Evolutionary conservation across 35 echinoderm and acorn worm species (phyloP).

Genomic region (Diadema setosum): DNA sequence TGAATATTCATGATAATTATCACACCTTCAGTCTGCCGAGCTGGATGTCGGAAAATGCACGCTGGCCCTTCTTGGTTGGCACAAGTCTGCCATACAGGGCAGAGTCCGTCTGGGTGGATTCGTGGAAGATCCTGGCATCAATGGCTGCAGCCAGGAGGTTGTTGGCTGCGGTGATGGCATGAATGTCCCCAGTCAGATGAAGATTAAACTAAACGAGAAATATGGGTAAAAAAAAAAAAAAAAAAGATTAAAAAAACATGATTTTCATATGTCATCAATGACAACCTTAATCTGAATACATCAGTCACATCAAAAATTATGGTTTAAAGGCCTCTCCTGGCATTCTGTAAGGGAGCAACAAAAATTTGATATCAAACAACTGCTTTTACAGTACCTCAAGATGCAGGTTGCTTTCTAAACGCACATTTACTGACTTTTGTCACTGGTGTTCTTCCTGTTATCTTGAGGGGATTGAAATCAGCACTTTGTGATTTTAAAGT

Average conservation of each 20-base stretch:
- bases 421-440: no score
- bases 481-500: no score
- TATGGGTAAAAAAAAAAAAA: background rate
- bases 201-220: slow-evolving; percentile 96
- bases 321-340: no score
- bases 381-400: no score
- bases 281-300: no score
- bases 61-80: slow-evolving; percentile 78
- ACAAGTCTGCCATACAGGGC: slow-evolving; percentile 85
- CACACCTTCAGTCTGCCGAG: slow-evolving; percentile 71
- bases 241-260: background rate
- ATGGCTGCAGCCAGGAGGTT: slow-evolving; percentile 97
- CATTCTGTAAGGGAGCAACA: no score
- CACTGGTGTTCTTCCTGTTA: no score
- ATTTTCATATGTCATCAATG: background rate
- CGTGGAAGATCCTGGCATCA: slow-evolving; percentile 97
- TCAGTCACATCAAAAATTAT: no score
- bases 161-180: slow-evolving; percentile 97
- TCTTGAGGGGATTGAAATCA: no score
- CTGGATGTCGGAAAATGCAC: slow-evolving; percentile 85
- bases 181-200: slow-evolving; percentile 97
- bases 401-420: no score
- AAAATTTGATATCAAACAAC: no score
- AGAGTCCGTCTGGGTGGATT: slow-evolving; percentile 88
- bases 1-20: no score